A percentile compares a stretch with the other conserved stretches of the same genome.
phyloP scores from a whole-genome alignment of 1,140 invertebrate species.

The Helicoverpa zea region DNA sequence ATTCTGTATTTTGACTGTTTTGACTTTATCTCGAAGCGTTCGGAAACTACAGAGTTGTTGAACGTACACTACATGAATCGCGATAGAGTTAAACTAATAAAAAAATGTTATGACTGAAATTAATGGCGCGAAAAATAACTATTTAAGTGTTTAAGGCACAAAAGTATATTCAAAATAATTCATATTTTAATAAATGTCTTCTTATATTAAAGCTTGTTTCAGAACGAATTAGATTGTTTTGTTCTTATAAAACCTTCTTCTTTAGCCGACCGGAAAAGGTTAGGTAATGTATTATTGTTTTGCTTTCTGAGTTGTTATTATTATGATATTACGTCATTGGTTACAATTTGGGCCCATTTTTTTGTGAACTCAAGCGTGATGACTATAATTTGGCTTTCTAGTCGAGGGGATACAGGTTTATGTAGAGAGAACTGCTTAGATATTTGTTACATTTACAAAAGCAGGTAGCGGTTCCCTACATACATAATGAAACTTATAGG shows the following conservation, averaged over 20 bases:
- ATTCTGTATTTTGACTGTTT: conserved; percentile 71
- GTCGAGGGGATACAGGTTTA: no score
- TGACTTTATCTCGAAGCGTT: conserved; percentile 49
- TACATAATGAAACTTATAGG: no score
- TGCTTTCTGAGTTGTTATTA: neutral
- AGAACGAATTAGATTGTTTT: conserved; percentile 37
- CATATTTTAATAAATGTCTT: neutral
- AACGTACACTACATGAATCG: neutral
- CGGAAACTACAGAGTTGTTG: conserved; percentile 44
- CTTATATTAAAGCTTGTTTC: neutral
- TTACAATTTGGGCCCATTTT: neutral
- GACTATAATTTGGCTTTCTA: no score
- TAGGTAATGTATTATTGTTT: conserved; percentile 27
- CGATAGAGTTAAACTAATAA: no score
- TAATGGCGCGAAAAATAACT: no score
- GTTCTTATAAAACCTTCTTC: neutral
- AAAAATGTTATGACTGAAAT: no score
- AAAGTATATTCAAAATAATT: no score
- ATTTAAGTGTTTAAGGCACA: no score
- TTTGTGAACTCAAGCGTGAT: no score
- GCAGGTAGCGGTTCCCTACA: no score
- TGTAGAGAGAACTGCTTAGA: no score
- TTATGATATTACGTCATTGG: neutral
- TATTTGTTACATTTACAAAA: no score
- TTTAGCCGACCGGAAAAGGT: conserved; percentile 14